phyloP scores from a whole-genome alignment of 2,797 vertebrate species.

The Sebastes variabilis region DNA sequence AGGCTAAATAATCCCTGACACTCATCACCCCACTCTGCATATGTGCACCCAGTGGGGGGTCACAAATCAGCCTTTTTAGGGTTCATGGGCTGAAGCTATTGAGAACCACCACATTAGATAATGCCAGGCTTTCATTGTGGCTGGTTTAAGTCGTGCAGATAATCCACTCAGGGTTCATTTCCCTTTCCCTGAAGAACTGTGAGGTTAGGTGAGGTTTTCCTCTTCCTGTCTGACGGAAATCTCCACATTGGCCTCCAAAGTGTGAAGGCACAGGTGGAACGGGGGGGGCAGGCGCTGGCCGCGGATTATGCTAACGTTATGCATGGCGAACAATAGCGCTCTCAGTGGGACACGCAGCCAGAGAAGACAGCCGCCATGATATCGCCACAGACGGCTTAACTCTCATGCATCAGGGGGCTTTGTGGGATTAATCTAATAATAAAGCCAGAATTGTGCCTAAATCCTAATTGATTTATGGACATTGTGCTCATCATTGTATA shows the following conservation, averaged over 20 bases:
- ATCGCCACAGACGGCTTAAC: conserved; percentile 63
- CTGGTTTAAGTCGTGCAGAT: conserved; percentile 8
- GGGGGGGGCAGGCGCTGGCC: conserved; percentile 2
- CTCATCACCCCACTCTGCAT: neutral
- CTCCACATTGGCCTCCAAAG: neutral
- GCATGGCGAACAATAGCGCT: conserved; percentile 50
- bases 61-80: neutral
- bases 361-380: conserved; percentile 51
- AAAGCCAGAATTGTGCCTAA: conserved; percentile 56
- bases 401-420: conserved; percentile 56
- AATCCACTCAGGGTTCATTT: conserved; percentile 22
- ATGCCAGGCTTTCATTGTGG: neutral
- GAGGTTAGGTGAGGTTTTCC: neutral
- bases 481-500: conserved; percentile 31
- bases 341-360: conserved; percentile 41
- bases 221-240: neutral
- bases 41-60: neutral
- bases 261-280: conserved; percentile 41
- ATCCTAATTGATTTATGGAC: conserved; percentile 72
- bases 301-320: conserved; percentile 67
- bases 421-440: conserved; percentile 73
- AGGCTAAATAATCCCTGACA: neutral
- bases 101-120: neutral
- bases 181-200: neutral
- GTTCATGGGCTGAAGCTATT: neutral